Percentiles rank a stretch among this genome's conserved stretches.
phyloP scores from a whole-genome alignment of 1,140 invertebrate genomes.

The Platorchestia sp. region DNA sequence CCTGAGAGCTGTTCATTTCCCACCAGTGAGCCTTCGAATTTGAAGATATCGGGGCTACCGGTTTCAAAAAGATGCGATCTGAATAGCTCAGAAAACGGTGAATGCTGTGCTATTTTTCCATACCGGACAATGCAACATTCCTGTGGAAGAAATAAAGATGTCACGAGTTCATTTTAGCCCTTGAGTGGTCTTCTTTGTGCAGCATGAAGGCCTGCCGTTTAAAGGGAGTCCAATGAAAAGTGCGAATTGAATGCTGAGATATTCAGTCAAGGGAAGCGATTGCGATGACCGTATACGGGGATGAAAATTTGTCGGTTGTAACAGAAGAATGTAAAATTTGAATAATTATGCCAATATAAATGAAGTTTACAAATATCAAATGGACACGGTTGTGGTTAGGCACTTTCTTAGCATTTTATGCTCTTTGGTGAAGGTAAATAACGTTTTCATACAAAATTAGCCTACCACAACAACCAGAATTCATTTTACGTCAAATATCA shows the following conservation, averaged over 20 bases:
- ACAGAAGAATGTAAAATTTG: background rate
- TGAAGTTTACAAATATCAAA: too few species aligned
- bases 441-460: too few species aligned
- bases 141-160: slow-evolving; percentile 1
- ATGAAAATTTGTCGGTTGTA: background rate
- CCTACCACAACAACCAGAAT: too few species aligned
- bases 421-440: too few species aligned
- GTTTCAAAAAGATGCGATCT: background rate
- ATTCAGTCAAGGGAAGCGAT: background rate
- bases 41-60: background rate
- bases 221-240: background rate
- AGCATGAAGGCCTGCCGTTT: background rate
- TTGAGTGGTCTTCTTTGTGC: background rate
- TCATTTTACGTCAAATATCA: too few species aligned
- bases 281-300: background rate
- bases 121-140: background rate
- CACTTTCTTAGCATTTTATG: too few species aligned
- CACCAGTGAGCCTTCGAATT: background rate
- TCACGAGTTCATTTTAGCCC: background rate
- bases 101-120: background rate
- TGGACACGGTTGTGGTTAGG: too few species aligned
- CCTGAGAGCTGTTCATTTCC: background rate
- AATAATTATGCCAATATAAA: too few species aligned
- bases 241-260: background rate
- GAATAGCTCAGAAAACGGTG: background rate